Evolutionary conservation across 2,113 vertebrate genomes (phyloP).

Genomic region (Natator depressus): DNA sequence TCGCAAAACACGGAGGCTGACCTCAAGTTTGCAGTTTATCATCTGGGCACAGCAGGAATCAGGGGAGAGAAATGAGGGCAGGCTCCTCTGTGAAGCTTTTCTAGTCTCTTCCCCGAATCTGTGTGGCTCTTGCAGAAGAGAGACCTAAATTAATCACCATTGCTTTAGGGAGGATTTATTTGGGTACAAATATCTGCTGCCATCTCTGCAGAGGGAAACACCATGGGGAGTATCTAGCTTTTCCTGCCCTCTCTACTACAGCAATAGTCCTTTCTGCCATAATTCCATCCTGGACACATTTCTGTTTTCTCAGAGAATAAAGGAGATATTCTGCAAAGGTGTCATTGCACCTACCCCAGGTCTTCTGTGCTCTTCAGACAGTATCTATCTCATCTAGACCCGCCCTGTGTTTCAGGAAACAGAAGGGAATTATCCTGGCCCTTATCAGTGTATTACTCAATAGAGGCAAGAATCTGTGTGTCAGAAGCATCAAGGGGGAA

Average conservation of each 20-base stretch:
- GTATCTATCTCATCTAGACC: background rate
- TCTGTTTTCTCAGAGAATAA: background rate
- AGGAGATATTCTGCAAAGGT: background rate
- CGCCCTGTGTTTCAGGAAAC: background rate
- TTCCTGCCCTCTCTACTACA: background rate
- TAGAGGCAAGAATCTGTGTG: background rate
- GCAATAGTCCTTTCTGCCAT: background rate
- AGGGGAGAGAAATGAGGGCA: background rate
- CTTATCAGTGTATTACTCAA: background rate
- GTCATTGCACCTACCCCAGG: background rate
- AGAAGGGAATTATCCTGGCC: background rate
- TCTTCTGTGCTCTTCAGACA: background rate
- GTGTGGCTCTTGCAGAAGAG: background rate
- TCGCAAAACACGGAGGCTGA: background rate
- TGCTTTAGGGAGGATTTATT: background rate
- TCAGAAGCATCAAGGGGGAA: background rate
- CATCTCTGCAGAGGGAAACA: fast-evolving
- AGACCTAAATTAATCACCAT: background rate
- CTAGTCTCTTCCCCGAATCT: background rate
- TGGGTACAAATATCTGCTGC: background rate
- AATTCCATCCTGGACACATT: background rate
- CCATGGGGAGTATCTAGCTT: background rate
- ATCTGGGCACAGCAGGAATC: background rate
- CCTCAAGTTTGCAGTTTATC: background rate
- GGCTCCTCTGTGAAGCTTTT: background rate